Conservation (phyloP, 2,797 vertebrate genomes). For the Geotrypetes seraphini region DNA sequence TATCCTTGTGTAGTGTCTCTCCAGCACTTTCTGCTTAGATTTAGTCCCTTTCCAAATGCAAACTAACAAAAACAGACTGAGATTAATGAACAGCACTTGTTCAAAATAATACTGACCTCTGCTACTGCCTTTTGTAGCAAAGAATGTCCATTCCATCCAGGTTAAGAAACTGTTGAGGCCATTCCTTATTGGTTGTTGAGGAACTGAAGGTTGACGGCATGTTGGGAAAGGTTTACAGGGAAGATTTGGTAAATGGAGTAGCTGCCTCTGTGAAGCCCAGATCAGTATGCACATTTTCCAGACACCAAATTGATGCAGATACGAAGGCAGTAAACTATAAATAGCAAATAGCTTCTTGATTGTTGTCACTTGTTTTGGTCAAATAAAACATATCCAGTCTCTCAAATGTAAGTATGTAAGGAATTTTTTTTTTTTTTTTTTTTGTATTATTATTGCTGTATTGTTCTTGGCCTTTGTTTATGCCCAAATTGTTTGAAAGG, state of each 20-base stretch:
- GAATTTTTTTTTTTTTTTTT: constrained; percentile 26
- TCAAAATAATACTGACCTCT: no score
- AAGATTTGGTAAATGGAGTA: background rate
- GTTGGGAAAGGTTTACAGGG: background rate
- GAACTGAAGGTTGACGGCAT: constrained; percentile 14
- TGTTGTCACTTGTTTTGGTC: constrained; percentile 6
- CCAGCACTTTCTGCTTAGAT: background rate
- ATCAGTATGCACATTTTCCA: no score
- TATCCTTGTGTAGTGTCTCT: constrained; percentile 17
- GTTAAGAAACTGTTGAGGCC: constrained; percentile 5
- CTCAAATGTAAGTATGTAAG: constrained; percentile 13
- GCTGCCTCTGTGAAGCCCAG: constrained; percentile 4
- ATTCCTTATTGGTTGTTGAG: constrained; percentile 17
- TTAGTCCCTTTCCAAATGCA: constrained; percentile 8
- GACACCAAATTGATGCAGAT: constrained; percentile 1
- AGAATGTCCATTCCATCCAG: constrained; percentile 18
- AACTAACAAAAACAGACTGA: no score
- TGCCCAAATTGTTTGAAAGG: no score
- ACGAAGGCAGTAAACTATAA: constrained; percentile 11
- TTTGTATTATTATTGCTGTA: constrained; percentile 28
- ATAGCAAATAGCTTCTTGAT: background rate
- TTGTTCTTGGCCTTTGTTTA: no score
- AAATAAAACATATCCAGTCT: constrained; percentile 7
- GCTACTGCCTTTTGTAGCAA: background rate
- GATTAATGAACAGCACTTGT: no score